Evolutionary conservation across 2,797 vertebrate genomes (phyloP).

Genomic region (Paedocypris micromegethes): DNA sequence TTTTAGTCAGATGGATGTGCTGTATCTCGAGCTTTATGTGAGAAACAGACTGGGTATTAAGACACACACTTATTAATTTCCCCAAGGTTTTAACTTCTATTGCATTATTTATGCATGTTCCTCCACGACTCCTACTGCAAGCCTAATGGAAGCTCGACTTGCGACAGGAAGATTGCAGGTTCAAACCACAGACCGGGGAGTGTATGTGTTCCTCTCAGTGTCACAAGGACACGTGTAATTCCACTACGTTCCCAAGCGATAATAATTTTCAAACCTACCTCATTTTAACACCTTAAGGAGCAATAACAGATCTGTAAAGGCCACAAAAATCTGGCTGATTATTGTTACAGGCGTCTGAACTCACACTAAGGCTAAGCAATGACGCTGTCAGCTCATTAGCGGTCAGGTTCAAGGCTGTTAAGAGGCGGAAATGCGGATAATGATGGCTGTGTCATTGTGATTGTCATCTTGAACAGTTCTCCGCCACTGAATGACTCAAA

Average conservation of each 20-base stretch:
- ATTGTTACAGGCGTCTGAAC: constrained; percentile 1
- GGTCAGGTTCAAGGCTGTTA: not conserved
- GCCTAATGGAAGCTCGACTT: no score
- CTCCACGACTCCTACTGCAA: not conserved
- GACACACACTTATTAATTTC: constrained; percentile 4
- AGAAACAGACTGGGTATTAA: constrained; percentile 1
- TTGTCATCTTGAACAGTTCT: constrained; percentile 11
- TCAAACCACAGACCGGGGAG: no score
- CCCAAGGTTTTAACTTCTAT: not conserved
- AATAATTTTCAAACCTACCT: no score
- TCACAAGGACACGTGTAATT: no score
- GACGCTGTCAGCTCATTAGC: not conserved
- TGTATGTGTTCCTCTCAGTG: no score
- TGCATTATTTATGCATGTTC: not conserved
- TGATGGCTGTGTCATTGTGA: constrained; percentile 3
- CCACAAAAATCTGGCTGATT: not conserved
- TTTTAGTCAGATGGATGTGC: constrained; percentile 16
- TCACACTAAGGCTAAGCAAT: not conserved
- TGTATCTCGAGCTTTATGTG: not conserved
- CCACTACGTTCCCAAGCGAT: no score
- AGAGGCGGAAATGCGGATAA: constrained; percentile 7
- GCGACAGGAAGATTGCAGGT: no score
- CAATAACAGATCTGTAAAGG: not conserved
- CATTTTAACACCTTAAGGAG: no score
- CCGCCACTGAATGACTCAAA: constrained; percentile 21